Base-by-base conservation (phyloP, 2,888 invertebrate species). In the Gryllus longicercus region DNA sequence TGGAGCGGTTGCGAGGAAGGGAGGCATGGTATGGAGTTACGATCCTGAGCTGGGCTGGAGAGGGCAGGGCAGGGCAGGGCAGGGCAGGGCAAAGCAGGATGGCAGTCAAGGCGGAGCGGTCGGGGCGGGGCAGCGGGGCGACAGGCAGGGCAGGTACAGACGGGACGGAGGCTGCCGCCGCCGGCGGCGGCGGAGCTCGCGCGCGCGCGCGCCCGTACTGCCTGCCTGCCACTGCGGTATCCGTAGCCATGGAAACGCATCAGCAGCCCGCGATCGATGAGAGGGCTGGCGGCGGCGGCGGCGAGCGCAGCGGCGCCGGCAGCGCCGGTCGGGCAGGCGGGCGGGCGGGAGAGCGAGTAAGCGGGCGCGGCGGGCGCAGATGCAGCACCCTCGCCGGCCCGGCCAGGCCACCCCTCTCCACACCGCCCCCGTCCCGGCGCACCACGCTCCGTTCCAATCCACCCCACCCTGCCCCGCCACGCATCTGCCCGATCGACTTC, bases 201-300 rank as follows among this genome's bases (percentile, higher is more conserved):
- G 38, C 38, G 38, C 21, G 21, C 38, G 63, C n/a, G 63, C 80
- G 50, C 21, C 23, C n/a, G 76, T 76, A 76, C 76, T 50, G 76
- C 38, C 49, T 51, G 78, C 16, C 25, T 74, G 75, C 74, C 76
- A 81, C 79, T 81, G 81, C 81, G 79, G 79, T 79, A 81, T 81
- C 80, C 78, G 77, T 79, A 50, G 49, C 79, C 78, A 80, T 79
- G 80, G 80, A 78, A 80, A 80, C 80, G 63, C 51, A 50, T 74
- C 79, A 79, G 50, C 79, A 79, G 79, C 79, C 25, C n/a, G 78
- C 76, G 78, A 51, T 78, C 78, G 51, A 63, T 63, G 78, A 63
- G 51, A 50, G 51, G 50, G 25, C 78, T 16, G 38, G 49, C 21
- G 77, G 38, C n/a, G 38, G 77, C 2, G 50, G 77, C 16, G 77